Conservation (phyloP, 2,113 vertebrate genomes). For the Glaucidium brasilianum region DNA sequence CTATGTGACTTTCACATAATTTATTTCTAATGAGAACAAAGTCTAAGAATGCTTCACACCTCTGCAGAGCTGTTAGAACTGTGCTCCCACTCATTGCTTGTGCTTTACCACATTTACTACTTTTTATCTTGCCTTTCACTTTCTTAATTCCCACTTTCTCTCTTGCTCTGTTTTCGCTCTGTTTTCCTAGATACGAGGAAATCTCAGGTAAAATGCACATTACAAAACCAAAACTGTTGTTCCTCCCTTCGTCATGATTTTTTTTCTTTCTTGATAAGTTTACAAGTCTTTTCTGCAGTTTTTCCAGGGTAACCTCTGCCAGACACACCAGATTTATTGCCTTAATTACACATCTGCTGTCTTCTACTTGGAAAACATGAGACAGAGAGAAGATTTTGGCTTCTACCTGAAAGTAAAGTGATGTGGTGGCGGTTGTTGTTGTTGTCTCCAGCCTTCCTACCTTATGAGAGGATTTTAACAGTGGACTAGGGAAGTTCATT, state of each 20-base stretch:
- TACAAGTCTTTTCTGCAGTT: slow-evolving; percentile 55
- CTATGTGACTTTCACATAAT: not conserved
- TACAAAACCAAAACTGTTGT: not conserved
- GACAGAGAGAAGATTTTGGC: slow-evolving; percentile 85
- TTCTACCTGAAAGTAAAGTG: slow-evolving; percentile 86
- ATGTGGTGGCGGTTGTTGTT: not conserved
- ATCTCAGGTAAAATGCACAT: not conserved
- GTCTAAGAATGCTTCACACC: not conserved
- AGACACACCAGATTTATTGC: slow-evolving; percentile 89
- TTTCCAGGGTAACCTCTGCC: slow-evolving; percentile 84
- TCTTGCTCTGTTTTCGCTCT: not conserved
- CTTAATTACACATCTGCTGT: slow-evolving; percentile 87
- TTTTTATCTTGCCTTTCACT: not conserved
- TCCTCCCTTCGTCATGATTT: not conserved
- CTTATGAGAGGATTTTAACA: not conserved
- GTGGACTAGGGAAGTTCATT: not conserved
- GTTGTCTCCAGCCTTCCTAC: not conserved
- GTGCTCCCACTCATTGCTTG: not conserved
- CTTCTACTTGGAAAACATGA: slow-evolving; percentile 88
- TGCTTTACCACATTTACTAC: not conserved
- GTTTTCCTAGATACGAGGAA: not conserved
- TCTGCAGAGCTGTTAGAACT: not conserved
- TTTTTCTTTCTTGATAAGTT: not conserved
- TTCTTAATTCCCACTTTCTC: not conserved
- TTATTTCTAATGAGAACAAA: not conserved